Percentiles rank a stretch among this genome's conserved stretches.
phyloP scores from a whole-genome alignment of 2,113 vertebrate species.

The Seriola dumerili region DNA sequence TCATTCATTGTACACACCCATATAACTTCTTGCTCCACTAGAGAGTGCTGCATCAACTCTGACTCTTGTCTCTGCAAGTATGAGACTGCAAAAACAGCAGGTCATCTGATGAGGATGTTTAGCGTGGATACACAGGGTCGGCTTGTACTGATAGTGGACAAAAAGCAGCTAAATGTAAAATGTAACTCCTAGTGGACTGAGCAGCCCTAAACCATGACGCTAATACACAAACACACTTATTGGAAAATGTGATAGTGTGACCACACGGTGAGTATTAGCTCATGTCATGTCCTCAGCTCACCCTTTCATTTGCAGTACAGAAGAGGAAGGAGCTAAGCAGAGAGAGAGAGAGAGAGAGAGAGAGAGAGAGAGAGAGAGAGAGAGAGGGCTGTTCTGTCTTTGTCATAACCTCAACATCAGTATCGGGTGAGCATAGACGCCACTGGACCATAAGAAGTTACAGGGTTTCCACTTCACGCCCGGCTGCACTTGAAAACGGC shows the following conservation, averaged over 20 bases:
- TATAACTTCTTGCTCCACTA: conserved; percentile 44
- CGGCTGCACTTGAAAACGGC: conserved; percentile 27
- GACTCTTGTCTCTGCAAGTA: background rate
- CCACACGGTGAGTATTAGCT: conserved; percentile 48
- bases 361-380: background rate
- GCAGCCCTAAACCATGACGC: conserved; percentile 36
- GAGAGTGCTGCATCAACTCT: conserved; percentile 40
- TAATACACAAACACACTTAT: conserved; percentile 24
- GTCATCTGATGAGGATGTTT: conserved; percentile 48
- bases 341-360: conserved; percentile 10
- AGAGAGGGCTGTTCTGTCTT: conserved; percentile 20
- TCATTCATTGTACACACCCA: conserved; percentile 7
- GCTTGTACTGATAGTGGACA: conserved; percentile 6
- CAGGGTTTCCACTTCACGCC: conserved; percentile 56
- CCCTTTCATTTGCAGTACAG: conserved; percentile 16
- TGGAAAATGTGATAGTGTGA: conserved; percentile 45
- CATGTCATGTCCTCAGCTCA: conserved; percentile 56
- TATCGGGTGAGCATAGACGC: conserved; percentile 44
- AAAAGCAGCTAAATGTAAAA: conserved; percentile 44
- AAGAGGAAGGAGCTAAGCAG: conserved; percentile 17
- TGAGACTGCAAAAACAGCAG: conserved; percentile 62
- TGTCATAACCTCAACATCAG: conserved; percentile 36
- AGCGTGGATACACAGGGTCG: conserved; percentile 14
- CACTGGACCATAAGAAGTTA: conserved; percentile 36
- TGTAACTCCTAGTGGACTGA: conserved; percentile 46